These are phyloP conservation scores for Drosophila phalerata DNA, from an alignment of 2,888 invertebrate genomes.

Conservation along the genomic window DNA sequence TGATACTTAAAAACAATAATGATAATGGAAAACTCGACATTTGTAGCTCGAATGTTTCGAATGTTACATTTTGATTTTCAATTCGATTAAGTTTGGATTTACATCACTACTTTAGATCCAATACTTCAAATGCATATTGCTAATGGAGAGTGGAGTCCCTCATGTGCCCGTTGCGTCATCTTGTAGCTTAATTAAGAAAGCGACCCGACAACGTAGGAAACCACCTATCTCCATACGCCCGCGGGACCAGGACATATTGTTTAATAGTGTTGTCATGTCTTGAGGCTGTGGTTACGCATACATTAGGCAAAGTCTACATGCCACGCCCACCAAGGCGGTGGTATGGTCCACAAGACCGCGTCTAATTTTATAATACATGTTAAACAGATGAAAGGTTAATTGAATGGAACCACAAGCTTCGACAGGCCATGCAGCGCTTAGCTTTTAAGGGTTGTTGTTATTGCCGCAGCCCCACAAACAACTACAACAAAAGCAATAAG, in stretches of 20 bases:
- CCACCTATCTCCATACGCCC: slow-evolving; percentile 26
- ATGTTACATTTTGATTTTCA: too few species aligned
- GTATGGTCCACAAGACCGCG: slow-evolving; percentile 72
- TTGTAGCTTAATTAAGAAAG: slow-evolving; percentile 59
- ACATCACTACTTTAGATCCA: not conserved
- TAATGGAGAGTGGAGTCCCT: slow-evolving; percentile 5
- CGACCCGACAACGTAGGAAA: slow-evolving; percentile 34
- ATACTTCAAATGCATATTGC: slow-evolving; percentile 12
- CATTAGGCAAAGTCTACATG: slow-evolving; percentile 59
- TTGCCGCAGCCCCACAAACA: slow-evolving; percentile 34
- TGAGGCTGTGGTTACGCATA: slow-evolving; percentile 76
- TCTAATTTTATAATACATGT: slow-evolving; percentile 81
- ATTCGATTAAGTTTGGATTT: too few species aligned
- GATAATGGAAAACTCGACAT: too few species aligned
- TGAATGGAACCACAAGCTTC: slow-evolving; percentile 79
- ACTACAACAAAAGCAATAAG: slow-evolving; percentile 33
- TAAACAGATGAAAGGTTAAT: slow-evolving; percentile 80
- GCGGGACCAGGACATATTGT: slow-evolving; percentile 62
- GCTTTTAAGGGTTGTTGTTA: slow-evolving; percentile 70
- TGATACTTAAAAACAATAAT: too few species aligned
- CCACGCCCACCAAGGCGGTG: slow-evolving; percentile 40
- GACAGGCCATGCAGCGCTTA: slow-evolving; percentile 69
- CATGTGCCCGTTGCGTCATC: slow-evolving; percentile 13
- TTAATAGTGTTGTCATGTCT: slow-evolving; percentile 81
- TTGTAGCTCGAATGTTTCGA: too few species aligned